A percentile compares a stretch with the other conserved stretches of the same genome.
Conservation (phyloP, 2,113 vertebrate species). For the Calyptommatus sinebrachiatus region DNA sequence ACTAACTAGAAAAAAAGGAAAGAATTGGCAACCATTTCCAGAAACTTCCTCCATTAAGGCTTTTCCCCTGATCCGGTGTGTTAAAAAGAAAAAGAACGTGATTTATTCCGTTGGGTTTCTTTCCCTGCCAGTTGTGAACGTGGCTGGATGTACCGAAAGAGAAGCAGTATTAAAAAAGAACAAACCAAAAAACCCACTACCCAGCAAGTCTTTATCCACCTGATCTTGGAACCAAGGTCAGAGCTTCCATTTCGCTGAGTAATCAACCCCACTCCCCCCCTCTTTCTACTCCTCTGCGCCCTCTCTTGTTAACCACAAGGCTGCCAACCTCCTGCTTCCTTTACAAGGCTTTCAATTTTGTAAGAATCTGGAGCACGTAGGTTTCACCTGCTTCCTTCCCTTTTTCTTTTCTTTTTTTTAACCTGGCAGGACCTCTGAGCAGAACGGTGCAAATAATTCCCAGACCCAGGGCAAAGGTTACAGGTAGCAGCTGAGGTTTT, state of each 20-base stretch:
- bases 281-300: neutral
- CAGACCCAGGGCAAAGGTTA: neutral
- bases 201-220: conserved; percentile 22
- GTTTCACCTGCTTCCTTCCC: neutral
- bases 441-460: fast-evolving
- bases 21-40: too few relatives aligned
- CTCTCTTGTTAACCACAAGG: conserved; percentile 5
- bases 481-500: neutral
- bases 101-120: neutral
- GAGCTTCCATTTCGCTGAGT: conserved; percentile 50
- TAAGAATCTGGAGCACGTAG: neutral
- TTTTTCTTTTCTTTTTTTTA: neutral
- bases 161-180: neutral
- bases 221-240: conserved; percentile 54
- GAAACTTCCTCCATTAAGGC: too few relatives aligned
- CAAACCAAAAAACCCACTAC: too few relatives aligned
- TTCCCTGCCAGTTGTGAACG: neutral
- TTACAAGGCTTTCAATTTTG: conserved; percentile 38
- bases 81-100: neutral
- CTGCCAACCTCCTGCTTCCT: conserved; percentile 36
- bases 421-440: neutral
- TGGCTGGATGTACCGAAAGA: neutral
- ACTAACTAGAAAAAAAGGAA: too few relatives aligned
- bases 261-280: neutral
- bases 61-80: neutral